Percentiles rank a stretch among this genome's conserved stretches.
Conservation (phyloP, 1,140 invertebrate species). For the Pogonomyrmex barbatus region DNA sequence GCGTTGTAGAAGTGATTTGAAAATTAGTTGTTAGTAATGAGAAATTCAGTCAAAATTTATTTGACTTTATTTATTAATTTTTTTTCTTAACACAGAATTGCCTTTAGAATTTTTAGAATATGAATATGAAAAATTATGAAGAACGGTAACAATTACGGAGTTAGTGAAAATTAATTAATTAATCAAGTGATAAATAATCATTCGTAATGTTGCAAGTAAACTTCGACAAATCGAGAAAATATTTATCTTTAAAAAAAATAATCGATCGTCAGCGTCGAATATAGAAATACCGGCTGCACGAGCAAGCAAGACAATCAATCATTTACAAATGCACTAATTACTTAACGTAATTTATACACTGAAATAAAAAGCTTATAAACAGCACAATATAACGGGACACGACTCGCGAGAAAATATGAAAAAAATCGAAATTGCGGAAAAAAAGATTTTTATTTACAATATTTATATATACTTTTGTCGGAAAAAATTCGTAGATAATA, state of each 20-base stretch:
- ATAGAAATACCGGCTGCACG: conserved; percentile 34
- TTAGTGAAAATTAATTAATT: conserved; percentile 7
- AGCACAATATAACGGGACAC: conserved; percentile 73
- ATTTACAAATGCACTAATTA: conserved; percentile 35
- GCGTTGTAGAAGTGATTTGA: not conserved
- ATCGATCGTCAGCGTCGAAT: conserved; percentile 55
- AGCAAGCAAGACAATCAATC: conserved; percentile 37
- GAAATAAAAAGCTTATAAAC: conserved; percentile 46
- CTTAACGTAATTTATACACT: conserved; percentile 22
- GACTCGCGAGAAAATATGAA: conserved; percentile 74
- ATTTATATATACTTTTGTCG: conserved; percentile 71
- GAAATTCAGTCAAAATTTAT: conserved; percentile 1
- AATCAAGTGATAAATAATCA: not conserved
- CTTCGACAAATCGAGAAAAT: not conserved
- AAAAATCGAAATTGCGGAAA: conserved; percentile 41
- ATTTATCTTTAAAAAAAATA: not conserved
- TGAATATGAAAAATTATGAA: not conserved
- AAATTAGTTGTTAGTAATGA: not conserved
- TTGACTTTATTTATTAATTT: not conserved
- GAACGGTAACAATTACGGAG: not conserved
- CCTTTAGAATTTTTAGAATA: not conserved
- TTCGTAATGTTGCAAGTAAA: not conserved
- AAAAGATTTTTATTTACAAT: conserved; percentile 77
- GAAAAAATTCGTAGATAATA: not conserved
- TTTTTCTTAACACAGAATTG: not conserved